These are phyloP conservation scores for Proisotoma minuta DNA, from an alignment of 2,888 invertebrate species.

Conservation along the genomic window DNA sequence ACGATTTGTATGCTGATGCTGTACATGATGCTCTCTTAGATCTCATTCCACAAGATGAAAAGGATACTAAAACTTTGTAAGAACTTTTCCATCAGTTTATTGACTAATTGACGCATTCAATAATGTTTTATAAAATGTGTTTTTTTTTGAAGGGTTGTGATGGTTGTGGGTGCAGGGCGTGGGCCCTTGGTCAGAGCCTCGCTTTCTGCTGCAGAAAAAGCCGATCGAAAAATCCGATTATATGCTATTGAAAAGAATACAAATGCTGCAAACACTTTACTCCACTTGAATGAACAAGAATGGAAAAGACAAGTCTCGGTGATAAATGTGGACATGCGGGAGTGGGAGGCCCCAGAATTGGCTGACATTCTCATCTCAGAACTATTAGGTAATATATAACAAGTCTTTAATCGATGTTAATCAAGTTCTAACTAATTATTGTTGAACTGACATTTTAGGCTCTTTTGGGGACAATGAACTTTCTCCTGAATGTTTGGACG, in stretches of 20 bases:
- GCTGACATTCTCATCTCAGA: constrained; percentile 96
- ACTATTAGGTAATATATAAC: too few relatives aligned
- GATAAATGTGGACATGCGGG: constrained; percentile 80
- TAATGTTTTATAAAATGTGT: neutral
- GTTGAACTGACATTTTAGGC: too few relatives aligned
- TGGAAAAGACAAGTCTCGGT: constrained; percentile 63
- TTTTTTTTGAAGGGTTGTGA: constrained; percentile 58
- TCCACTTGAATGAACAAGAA: constrained; percentile 41
- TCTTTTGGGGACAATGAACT: constrained; percentile 99
- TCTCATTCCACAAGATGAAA: constrained; percentile 52
- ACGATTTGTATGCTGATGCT: constrained; percentile 79
- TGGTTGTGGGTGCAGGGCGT: constrained; percentile 90
- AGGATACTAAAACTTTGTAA: constrained; percentile 58
- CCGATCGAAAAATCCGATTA: constrained; percentile 69
- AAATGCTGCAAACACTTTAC: constrained; percentile 76
- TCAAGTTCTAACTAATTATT: too few relatives aligned
- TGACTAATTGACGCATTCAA: neutral
- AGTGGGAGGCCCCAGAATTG: constrained; percentile 71
- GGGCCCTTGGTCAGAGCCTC: constrained; percentile 91
- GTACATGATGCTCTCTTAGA: constrained; percentile 70
- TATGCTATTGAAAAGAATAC: constrained; percentile 98
- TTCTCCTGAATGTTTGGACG: constrained; percentile 95
- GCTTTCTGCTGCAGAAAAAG: constrained; percentile 69
- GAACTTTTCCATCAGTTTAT: constrained; percentile 41
- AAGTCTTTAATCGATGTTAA: too few relatives aligned